These are phyloP conservation scores for Donacobius atricapilla DNA, from an alignment of 2,113 vertebrate species.

Conservation along the genomic window DNA sequence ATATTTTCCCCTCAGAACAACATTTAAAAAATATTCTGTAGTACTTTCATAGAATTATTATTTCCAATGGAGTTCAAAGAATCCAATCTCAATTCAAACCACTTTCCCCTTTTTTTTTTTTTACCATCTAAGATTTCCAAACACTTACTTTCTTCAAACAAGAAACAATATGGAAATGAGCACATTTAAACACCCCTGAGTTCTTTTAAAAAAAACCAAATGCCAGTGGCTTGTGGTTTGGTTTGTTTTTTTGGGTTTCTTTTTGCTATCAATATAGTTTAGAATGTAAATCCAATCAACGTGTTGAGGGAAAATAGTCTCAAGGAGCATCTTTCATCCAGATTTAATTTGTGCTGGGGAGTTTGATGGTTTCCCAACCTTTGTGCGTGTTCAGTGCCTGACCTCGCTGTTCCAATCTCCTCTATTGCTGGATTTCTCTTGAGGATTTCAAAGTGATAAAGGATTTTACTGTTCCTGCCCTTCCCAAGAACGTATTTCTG, in stretches of 20 bases:
- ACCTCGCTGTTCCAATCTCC: fast-evolving
- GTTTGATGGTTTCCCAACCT: not conserved
- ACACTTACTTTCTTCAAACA: not conserved
- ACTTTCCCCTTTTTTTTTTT: fast-evolving
- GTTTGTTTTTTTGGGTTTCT: not conserved
- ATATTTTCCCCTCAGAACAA: not conserved
- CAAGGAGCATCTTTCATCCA: not conserved
- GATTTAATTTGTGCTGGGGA: not conserved
- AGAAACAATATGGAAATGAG: not conserved
- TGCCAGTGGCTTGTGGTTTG: not conserved
- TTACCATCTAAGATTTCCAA: not conserved
- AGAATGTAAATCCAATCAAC: not conserved
- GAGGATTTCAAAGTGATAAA: not conserved
- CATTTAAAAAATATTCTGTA: not conserved
- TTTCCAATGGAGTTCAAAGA: not conserved
- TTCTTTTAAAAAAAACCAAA: not conserved
- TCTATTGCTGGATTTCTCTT: not conserved
- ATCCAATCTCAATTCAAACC: not conserved
- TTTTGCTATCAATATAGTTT: fast-evolving
- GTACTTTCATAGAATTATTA: not conserved
- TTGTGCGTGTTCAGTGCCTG: fast-evolving
- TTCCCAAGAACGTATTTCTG: not conserved
- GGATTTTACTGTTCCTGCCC: not conserved
- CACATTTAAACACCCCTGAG: not conserved
- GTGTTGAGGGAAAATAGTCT: not conserved